These are phyloP conservation scores for Rhagologus leucostigma DNA, from an alignment of 2,113 vertebrate species.

Conservation along the genomic window DNA sequence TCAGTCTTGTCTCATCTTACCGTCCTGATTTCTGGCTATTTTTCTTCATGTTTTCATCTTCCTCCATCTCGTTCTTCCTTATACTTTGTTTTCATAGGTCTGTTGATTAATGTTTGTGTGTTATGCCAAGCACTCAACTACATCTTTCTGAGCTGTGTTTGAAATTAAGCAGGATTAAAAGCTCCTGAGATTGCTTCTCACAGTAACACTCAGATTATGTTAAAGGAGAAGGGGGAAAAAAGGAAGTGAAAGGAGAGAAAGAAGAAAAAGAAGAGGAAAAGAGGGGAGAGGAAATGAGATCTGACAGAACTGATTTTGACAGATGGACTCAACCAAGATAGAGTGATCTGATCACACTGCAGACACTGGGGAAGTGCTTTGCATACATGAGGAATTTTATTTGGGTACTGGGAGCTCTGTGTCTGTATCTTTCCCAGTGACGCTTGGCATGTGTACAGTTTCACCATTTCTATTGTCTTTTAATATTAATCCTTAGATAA, in stretches of 20 bases:
- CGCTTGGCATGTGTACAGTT: background rate
- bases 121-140: background rate
- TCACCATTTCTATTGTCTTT: background rate
- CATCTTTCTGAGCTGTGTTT: background rate
- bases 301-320: background rate
- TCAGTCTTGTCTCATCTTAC: background rate
- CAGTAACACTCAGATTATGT: background rate
- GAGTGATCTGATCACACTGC: background rate
- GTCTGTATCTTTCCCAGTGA: background rate
- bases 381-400: background rate
- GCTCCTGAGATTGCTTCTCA: background rate
- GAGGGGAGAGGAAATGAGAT: background rate
- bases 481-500: background rate
- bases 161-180: slow-evolving; percentile 36
- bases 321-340: background rate
- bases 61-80: background rate
- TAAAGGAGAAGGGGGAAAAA: background rate
- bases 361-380: background rate
- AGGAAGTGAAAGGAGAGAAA: background rate
- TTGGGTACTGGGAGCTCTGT: background rate
- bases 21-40: background rate
- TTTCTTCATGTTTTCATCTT: background rate
- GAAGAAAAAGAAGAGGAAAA: background rate
- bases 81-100: background rate
- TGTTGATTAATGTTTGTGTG: background rate